Conservation (phyloP, 2,888 invertebrate species). For the Adineta ricciae region DNA sequence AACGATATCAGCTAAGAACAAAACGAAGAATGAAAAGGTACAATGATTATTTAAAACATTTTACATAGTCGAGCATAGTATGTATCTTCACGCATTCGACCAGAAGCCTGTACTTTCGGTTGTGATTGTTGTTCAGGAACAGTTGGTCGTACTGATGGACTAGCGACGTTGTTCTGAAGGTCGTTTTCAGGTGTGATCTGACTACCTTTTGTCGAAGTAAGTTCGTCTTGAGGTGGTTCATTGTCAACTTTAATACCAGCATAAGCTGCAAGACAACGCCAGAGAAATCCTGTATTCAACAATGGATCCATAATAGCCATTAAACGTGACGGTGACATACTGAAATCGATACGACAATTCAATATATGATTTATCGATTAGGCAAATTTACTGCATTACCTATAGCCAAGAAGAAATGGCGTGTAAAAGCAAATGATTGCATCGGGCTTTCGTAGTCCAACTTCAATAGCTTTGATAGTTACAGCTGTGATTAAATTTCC, state of each 20-base stretch:
- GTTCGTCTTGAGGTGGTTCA: neutral
- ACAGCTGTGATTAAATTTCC: slow-evolving; percentile 76
- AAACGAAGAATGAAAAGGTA: neutral
- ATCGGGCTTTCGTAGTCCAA: slow-evolving; percentile 51
- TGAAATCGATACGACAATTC: slow-evolving; percentile 38
- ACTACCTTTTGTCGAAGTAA: neutral
- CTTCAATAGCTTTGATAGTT: slow-evolving; percentile 65
- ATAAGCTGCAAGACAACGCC: slow-evolving; percentile 27
- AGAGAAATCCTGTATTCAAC: slow-evolving; percentile 25
- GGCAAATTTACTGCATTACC: slow-evolving; percentile 40
- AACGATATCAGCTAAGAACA: neutral
- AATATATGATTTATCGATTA: too few relatives aligned
- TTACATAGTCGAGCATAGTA: too few relatives aligned
- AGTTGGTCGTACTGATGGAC: neutral
- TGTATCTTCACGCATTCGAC: neutral
- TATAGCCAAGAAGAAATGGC: slow-evolving; percentile 74
- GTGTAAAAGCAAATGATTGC: slow-evolving; percentile 81
- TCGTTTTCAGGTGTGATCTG: too few relatives aligned
- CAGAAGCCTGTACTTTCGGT: neutral
- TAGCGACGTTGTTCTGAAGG: neutral
- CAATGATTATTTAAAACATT: too few relatives aligned
- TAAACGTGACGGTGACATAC: slow-evolving; percentile 31
- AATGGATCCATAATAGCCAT: slow-evolving; percentile 31
- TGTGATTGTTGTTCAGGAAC: too few relatives aligned
- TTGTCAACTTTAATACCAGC: neutral